phyloP scores from a whole-genome alignment of 2,797 vertebrate genomes.

The Argyrosomus regius region DNA sequence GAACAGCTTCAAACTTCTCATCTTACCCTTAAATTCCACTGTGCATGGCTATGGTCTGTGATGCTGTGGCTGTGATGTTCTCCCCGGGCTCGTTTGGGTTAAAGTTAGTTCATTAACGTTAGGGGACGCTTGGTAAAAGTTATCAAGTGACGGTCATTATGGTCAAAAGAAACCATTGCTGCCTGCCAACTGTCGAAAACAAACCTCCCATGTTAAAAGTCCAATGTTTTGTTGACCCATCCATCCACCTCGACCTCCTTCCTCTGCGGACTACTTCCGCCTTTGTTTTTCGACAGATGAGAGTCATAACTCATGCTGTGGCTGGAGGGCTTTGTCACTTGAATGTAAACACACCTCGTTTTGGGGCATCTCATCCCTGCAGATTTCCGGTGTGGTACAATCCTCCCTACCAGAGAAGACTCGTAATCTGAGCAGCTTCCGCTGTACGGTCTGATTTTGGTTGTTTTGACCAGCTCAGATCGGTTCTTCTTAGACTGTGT shows the following conservation, averaged over 20 bases:
- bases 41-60: too few species aligned
- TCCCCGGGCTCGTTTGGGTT: too few species aligned
- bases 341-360: not conserved
- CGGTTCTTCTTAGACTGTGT: not conserved
- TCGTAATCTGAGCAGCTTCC: not conserved
- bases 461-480: not conserved
- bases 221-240: not conserved
- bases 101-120: not conserved
- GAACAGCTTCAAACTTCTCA: not conserved
- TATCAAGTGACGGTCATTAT: not conserved
- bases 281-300: conserved; percentile 9
- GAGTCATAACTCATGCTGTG: not conserved
- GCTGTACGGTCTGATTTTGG: not conserved
- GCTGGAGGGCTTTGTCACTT: not conserved
- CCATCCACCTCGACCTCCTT: not conserved
- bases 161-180: not conserved
- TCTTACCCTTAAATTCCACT: too few species aligned
- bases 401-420: not conserved
- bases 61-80: too few species aligned
- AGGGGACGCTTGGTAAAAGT: not conserved
- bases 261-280: not conserved
- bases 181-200: not conserved
- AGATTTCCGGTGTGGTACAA: not conserved
- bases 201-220: not conserved
- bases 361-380: not conserved